Evolutionary conservation across 2,888 invertebrate genomes (phyloP), one percentile per base, ranked within the genome.

Genomic region (Stenotaenia linearis): DNA sequence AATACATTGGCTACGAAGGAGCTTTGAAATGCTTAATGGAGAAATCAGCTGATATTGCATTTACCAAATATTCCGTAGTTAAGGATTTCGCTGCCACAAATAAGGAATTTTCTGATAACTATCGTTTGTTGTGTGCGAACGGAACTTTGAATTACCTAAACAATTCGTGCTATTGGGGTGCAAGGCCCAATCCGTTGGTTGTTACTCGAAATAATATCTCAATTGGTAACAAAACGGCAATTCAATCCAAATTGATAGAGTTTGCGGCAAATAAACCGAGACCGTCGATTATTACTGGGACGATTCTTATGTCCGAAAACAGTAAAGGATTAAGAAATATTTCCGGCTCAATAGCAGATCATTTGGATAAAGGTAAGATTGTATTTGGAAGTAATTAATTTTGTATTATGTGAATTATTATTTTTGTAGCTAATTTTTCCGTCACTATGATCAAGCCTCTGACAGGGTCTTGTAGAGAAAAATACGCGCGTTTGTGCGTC

Each of bases 1-100:
- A 94, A 84, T 94, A 89, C 86, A 93, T 94, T 21, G 95, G 96
- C 0, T 95, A 95, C 85, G 92, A 93, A 81, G 96, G 96, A 0
- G 94, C 95, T 0, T 88, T 96, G 75, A 88, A 91, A 30, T 96
- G 96, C 85, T 87, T 96, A 80, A 91, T 92, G 0, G 91, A 92
- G 83, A 92, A 93, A 82, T 91, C 91, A 1, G 96, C 95, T 0
- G 91, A 96, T 83, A 91, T 96, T 1, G 96, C 95, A 15, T 95
- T 93, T 88, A 93, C 93, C 15, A 94, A 94, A 86, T 91, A 93
- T 81, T 92, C 92, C 83, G 93, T 89, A 83, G 92, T 94, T 50
- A 89, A 91, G 84, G 91, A 92, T 85, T 93, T 92, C 89, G 93
- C 94, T 35, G 32, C 80, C n/a, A 32, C 45, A 1, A 75, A 81